Percentiles rank a stretch among this genome's conserved stretches.
phyloP scores from a whole-genome alignment of 2,888 invertebrate species.

The Dasysyrphus tricinctus region DNA sequence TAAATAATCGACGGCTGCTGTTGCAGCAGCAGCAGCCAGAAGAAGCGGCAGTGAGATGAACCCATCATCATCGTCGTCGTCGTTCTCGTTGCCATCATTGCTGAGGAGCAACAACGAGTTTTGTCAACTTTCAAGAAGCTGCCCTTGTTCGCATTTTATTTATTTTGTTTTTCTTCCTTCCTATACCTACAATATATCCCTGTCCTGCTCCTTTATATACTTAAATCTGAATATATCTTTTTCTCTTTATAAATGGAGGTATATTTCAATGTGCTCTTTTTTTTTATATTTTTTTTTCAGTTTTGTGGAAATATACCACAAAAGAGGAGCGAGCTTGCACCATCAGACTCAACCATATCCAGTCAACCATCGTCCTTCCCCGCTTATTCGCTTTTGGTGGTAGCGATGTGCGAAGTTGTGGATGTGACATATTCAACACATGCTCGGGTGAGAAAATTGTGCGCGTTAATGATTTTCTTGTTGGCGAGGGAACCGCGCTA shows the following conservation, averaged over 20 bases:
- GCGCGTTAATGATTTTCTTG: constrained; percentile 76
- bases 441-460: constrained; percentile 76
- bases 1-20: constrained; percentile 76
- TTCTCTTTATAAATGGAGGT: constrained; percentile 64
- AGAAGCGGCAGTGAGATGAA: constrained; percentile 62
- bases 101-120: constrained; percentile 72
- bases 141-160: constrained; percentile 17
- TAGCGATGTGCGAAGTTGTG: constrained; percentile 75
- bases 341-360: constrained; percentile 11
- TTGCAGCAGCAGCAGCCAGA: constrained; percentile 57
- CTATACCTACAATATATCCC: constrained; percentile 18
- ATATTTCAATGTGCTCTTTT: constrained; percentile 53
- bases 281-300: constrained; percentile 31
- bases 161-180: background rate
- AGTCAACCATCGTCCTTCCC: constrained; percentile 55
- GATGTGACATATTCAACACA: constrained; percentile 76
- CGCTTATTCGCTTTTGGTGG: constrained; percentile 45
- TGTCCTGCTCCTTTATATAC: constrained; percentile 65
- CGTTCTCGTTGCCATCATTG: constrained; percentile 23
- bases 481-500: constrained; percentile 64
- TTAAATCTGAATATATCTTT: constrained; percentile 33
- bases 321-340: constrained; percentile 41
- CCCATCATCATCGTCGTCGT: constrained; percentile 69
- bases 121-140: constrained; percentile 71
- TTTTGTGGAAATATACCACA: constrained; percentile 20